Conservation (phyloP, 2,888 invertebrate genomes). For the Diarsia rubi region DNA sequence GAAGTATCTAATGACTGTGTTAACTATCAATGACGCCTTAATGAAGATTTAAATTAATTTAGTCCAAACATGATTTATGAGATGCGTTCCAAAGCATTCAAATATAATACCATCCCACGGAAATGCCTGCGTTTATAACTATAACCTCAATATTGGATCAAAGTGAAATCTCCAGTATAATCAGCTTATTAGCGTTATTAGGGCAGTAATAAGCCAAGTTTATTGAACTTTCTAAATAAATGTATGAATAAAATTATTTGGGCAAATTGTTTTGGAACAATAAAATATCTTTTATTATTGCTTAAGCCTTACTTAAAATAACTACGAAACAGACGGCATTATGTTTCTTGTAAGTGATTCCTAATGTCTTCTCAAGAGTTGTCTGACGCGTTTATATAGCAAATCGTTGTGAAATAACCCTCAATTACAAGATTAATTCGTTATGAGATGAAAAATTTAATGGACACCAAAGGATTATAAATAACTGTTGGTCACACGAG, state of each 20-base stretch:
- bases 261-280: constrained; percentile 27
- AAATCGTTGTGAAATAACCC: background rate
- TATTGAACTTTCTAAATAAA: constrained; percentile 51
- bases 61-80: background rate
- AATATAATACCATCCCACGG: constrained; percentile 52
- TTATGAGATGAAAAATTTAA: no score
- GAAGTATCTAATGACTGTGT: background rate
- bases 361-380: background rate
- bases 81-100: background rate
- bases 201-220: constrained; percentile 28
- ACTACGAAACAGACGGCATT: background rate
- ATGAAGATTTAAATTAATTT: constrained; percentile 1
- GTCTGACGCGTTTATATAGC: background rate
- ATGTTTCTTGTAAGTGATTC: background rate
- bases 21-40: background rate
- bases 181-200: constrained; percentile 46
- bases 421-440: background rate
- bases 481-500: background rate
- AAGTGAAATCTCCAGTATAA: constrained; percentile 43
- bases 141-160: constrained; percentile 48
- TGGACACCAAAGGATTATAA: accelerated
- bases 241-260: constrained; percentile 29
- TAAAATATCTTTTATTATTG: constrained; percentile 1
- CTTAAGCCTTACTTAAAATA: background rate
- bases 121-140: constrained; percentile 41